These are phyloP conservation scores for Hippocampus guttulatus DNA, from an alignment of 2,113 vertebrate species.

Conservation along the genomic window DNA sequence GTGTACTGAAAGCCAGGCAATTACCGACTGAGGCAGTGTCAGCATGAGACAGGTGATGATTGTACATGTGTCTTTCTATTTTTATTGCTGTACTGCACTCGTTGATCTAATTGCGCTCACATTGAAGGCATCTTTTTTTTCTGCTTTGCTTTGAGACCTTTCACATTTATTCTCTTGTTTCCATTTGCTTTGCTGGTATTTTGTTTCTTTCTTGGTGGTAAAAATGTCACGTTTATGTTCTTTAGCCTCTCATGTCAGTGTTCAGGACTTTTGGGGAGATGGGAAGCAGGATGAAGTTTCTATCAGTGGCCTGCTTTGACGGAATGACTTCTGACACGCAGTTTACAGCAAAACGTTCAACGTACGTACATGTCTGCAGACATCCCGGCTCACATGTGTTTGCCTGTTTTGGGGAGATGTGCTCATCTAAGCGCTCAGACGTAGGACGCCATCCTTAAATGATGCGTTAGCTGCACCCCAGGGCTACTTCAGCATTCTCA, in stretches of 20 bases:
- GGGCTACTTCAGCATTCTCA: not conserved
- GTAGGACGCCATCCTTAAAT: constrained; percentile 17
- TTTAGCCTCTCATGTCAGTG: not conserved
- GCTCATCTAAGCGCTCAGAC: constrained; percentile 19
- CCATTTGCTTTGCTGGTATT: not conserved
- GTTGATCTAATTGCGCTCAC: not conserved
- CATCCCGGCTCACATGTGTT: constrained; percentile 10
- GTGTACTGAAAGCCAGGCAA: not conserved
- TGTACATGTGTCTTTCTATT: not conserved
- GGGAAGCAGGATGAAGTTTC: constrained; percentile 15
- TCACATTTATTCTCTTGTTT: not conserved
- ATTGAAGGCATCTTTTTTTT: not conserved
- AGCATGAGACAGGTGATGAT: constrained; percentile 8
- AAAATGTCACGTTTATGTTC: not conserved
- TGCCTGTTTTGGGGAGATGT: constrained; percentile 1
- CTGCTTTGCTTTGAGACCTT: not conserved
- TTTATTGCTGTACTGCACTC: not conserved
- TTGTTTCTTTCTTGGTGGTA: not conserved
- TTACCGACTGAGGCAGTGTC: constrained; percentile 1
- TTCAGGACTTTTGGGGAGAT: not conserved
- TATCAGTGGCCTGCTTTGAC: not conserved
- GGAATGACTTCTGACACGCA: not conserved
- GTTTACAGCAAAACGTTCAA: not conserved
- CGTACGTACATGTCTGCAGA: not conserved
- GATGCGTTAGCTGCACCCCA: not conserved